Evolutionary conservation across 2,797 vertebrate species (phyloP).

Genomic region (Sebastes elongatus): DNA sequence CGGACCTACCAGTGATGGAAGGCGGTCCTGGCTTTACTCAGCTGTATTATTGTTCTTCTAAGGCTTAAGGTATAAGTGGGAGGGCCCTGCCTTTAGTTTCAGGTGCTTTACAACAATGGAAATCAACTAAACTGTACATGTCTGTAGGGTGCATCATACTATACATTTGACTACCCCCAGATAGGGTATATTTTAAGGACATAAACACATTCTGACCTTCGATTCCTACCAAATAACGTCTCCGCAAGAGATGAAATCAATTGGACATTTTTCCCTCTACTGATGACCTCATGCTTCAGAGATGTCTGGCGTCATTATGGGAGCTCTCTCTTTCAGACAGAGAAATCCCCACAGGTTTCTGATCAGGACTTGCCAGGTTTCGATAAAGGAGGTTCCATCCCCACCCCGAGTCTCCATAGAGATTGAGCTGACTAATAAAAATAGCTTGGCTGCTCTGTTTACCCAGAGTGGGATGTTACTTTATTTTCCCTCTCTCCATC

Average conservation of each 20-base stretch:
- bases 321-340: constrained; percentile 68
- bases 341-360: constrained; percentile 74
- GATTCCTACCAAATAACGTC: constrained; percentile 45
- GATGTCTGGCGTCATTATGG: constrained; percentile 69
- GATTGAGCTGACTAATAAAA: constrained; percentile 81
- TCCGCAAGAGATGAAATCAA: constrained; percentile 51
- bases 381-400: constrained; percentile 78
- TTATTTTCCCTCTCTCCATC: constrained; percentile 40
- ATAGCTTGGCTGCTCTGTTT: constrained; percentile 72
- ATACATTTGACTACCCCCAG: background rate
- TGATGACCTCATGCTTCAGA: constrained; percentile 67
- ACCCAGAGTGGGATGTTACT: constrained; percentile 56
- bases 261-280: constrained; percentile 47
- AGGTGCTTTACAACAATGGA: constrained; percentile 44
- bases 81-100: constrained; percentile 64
- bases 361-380: constrained; percentile 82
- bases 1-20: constrained; percentile 35
- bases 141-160: background rate
- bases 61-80: constrained; percentile 48
- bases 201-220: constrained; percentile 29
- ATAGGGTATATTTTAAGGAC: constrained; percentile 11
- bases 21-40: constrained; percentile 56
- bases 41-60: constrained; percentile 71
- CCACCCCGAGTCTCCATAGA: constrained; percentile 83
- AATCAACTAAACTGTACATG: background rate